A percentile compares a stretch with the other conserved stretches of the same genome.
phyloP scores from a whole-genome alignment of 2,888 invertebrate species.

The Nephrotoma appendiculata region DNA sequence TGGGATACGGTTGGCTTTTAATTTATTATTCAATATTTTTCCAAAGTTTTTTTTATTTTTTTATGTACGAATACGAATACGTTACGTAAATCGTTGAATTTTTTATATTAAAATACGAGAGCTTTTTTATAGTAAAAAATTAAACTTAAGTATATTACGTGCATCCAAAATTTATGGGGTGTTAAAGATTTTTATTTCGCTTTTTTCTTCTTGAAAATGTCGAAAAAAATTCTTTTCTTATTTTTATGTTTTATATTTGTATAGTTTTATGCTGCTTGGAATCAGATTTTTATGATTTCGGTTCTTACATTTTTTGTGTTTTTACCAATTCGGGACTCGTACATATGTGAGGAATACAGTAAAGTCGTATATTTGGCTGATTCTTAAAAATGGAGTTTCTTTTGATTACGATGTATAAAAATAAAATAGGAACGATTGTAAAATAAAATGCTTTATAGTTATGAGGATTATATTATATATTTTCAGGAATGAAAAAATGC shows the following conservation, averaged over 20 bases:
- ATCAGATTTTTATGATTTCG: background rate
- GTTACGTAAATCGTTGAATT: background rate
- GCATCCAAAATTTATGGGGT: background rate
- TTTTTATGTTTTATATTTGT: background rate
- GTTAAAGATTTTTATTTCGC: background rate
- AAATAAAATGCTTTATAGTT: background rate
- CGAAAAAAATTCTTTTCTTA: background rate
- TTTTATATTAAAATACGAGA: background rate
- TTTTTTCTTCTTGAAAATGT: background rate
- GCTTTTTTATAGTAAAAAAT: background rate
- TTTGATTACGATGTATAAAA: background rate
- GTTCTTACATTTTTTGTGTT: background rate
- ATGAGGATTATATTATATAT: background rate
- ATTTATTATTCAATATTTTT: background rate
- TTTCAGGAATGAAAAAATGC: no score
- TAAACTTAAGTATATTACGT: background rate
- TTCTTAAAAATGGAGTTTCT: background rate
- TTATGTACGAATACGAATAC: background rate
- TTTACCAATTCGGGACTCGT: background rate
- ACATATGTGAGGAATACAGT: background rate
- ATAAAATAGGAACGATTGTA: background rate
- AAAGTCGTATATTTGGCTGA: background rate
- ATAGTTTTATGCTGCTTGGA: background rate
- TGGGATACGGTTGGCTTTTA: background rate
- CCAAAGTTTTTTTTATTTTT: background rate